Evolutionary conservation across 1,140 invertebrate genomes (phyloP).

Genomic region (Neocloeon triangulifer): DNA sequence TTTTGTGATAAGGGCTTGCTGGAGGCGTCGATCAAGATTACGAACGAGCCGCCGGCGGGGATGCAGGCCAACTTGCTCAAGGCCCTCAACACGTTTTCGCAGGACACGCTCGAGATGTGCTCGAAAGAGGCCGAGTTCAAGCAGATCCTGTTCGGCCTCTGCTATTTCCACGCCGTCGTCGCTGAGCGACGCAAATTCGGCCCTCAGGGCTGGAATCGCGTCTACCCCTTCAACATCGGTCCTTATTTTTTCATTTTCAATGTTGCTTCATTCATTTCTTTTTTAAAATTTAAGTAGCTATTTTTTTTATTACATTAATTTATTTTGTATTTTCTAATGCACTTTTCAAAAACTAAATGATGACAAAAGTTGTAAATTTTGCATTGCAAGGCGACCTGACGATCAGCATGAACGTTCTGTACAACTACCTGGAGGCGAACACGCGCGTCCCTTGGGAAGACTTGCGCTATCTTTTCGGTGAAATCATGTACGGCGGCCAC

Average conservation of each 20-base stretch:
- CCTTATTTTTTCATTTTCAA: constrained; percentile 1
- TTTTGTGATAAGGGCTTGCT: constrained; percentile 42
- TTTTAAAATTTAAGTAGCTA: no score
- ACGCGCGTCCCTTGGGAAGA: constrained; percentile 79
- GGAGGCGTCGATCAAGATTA: constrained; percentile 88
- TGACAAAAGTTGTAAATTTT: not conserved
- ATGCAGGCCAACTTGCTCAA: constrained; percentile 89
- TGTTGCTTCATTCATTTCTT: no score
- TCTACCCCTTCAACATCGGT: constrained; percentile 22
- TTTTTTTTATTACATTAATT: no score
- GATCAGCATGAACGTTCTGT: constrained; percentile 75
- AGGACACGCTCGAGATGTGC: constrained; percentile 82
- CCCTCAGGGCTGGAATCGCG: constrained; percentile 44
- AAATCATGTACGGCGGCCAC: constrained; percentile 94
- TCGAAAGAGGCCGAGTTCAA: constrained; percentile 89
- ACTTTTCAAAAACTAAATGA: not conserved
- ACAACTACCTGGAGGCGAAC: constrained; percentile 83
- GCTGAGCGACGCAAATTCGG: constrained; percentile 84
- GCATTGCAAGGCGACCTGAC: constrained; percentile 58
- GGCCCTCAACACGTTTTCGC: constrained; percentile 78
- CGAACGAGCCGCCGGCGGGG: constrained; percentile 85
- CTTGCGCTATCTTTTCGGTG: constrained; percentile 77
- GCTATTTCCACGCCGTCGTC: constrained; percentile 90
- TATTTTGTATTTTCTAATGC: constrained; percentile 2
- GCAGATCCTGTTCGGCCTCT: constrained; percentile 71